A percentile compares a stretch with the other conserved stretches of the same genome.
phyloP scores from a whole-genome alignment of 2,888 invertebrate species.

The Oscheius sp. region DNA sequence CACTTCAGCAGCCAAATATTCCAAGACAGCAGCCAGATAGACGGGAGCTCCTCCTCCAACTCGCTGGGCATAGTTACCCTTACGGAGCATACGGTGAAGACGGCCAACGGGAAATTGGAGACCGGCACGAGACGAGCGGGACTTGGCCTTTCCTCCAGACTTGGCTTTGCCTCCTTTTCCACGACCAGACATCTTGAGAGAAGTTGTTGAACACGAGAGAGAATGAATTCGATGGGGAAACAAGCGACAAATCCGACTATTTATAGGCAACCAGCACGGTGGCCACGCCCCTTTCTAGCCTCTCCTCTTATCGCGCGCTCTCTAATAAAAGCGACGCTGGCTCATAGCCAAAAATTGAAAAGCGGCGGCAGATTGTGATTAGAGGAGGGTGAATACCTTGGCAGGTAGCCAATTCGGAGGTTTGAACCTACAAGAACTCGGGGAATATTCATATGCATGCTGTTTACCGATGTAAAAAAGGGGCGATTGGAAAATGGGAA shows the following conservation, averaged over 20 bases:
- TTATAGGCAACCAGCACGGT: not conserved
- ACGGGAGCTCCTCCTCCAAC: constrained; percentile 58
- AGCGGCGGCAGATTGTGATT: no score
- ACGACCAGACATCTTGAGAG: constrained; percentile 26
- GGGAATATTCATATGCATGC: not conserved
- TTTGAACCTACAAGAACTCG: not conserved
- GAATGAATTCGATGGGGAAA: not conserved
- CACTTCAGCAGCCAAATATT: constrained; percentile 70
- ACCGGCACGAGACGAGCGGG: constrained; percentile 69
- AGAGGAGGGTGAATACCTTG: not conserved
- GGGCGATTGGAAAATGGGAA: no score
- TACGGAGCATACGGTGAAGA: constrained; percentile 70
- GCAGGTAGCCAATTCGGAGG: not conserved
- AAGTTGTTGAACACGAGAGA: no score
- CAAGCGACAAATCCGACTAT: not conserved
- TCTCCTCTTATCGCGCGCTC: not conserved
- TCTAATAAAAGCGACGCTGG: constrained; percentile 4
- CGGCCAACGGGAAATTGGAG: constrained; percentile 73
- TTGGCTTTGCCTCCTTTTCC: constrained; percentile 78
- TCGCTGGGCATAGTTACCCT: constrained; percentile 69
- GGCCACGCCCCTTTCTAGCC: not conserved
- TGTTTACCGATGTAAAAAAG: no score
- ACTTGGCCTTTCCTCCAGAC: constrained; percentile 64
- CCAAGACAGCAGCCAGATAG: constrained; percentile 69
- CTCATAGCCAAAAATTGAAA: not conserved